Evolutionary conservation across 2,888 invertebrate genomes (phyloP), one percentile per base, ranked within the genome.

Genomic region (Eremobia ochroleuca): DNA sequence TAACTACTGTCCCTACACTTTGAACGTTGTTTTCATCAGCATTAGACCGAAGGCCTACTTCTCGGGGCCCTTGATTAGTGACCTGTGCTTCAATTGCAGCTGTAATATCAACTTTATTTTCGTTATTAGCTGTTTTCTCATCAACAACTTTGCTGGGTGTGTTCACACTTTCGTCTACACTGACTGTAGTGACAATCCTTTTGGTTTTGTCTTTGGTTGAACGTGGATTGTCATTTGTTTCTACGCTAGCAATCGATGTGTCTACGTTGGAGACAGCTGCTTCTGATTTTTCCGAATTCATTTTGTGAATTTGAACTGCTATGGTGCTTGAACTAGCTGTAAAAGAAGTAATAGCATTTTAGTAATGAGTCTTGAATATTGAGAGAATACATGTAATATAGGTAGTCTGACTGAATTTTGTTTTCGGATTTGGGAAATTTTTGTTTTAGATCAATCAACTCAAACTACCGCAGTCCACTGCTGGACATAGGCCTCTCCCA

Each of bases 151-250:
- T 82, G 43, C 40, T 83, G 8, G 79, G 70, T 62, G 73, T 65
- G 34, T 65, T 73, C 8, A 28, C 67, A 67, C 64, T 77, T 65
- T 81, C 85, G 28, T 82, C 80, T 67, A 83, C 81, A 73, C n/a
- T 81, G 28, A 79, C 65, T 31, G 82, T 65, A 21, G 80, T 69
- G 28, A 81, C 85, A 67, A 78, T 79, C 65, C 83, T 85, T 77
- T 89, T 88, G 70, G 82, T 78, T 77, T 88, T 90, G 61, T 90
- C 89, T 90, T 91, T 91, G 89, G 89, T 86, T 76, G 59, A 52
- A 65, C 81, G 79, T 69, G 78, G 71, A 58, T 77, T 84, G 64
- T 87, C 88, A 73, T 58, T 79, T 28, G 71, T 55, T 66, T 87
- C 86, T 71, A 71, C n/a, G 59, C 76, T 85, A 21, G 71, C 73